These are phyloP conservation scores for Stramonita haemastoma DNA, from an alignment of 2,888 invertebrate genomes.

Conservation along the genomic window DNA sequence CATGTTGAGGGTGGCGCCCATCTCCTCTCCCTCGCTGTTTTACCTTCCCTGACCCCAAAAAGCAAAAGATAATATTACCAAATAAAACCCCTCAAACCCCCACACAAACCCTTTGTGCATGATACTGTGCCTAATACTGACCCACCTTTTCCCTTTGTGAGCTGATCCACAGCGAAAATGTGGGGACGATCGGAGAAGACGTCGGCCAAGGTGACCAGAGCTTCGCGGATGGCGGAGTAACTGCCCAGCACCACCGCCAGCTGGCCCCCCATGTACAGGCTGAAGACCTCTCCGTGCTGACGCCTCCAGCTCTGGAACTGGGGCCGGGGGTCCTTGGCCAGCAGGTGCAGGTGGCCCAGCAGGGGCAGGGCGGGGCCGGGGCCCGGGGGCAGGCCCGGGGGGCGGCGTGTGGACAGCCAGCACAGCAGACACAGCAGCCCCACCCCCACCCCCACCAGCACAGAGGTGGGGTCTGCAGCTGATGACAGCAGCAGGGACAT, in stretches of 20 bases:
- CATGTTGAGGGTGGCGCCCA: no score
- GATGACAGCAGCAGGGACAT: no score
- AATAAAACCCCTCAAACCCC: no score
- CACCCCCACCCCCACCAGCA: neutral
- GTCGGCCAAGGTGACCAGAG: neutral
- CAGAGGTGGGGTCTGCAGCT: neutral
- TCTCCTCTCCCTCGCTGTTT: no score
- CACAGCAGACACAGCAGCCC: neutral
- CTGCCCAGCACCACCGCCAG: constrained; percentile 12
- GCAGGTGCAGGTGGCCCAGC: constrained; percentile 18
- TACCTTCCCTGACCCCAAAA: no score
- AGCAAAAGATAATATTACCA: no score
- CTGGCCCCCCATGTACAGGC: constrained; percentile 1
- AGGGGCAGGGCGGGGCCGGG: constrained; percentile 1
- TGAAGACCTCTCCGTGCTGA: constrained; percentile 16
- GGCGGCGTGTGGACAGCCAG: constrained; percentile 14
- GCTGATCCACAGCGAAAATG: neutral
- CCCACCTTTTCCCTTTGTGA: neutral
- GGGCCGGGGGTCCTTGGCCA: constrained; percentile 6
- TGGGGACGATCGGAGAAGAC: neutral
- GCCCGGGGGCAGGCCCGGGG: constrained; percentile 13
- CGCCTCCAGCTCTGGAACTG: neutral
- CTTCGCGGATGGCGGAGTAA: neutral
- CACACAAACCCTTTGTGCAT: no score
- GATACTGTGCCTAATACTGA: neutral